Percentiles rank a stretch among this genome's conserved stretches.
phyloP scores from a whole-genome alignment of 1,140 invertebrate genomes.

The Belonocnema kinseyi region DNA sequence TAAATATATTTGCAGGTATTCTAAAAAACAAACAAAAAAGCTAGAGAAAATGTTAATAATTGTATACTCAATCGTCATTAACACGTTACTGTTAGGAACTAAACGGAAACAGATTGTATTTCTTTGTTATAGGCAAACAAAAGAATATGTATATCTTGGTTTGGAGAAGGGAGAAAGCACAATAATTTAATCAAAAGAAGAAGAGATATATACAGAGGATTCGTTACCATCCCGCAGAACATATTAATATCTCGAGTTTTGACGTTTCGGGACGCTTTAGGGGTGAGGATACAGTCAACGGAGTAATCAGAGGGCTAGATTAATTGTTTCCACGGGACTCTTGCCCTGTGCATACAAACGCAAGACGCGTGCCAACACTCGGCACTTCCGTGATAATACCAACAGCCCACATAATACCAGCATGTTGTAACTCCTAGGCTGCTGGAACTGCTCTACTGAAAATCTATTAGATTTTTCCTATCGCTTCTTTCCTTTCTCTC shows the following conservation, averaged over 20 bases:
- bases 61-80: too few relatives aligned
- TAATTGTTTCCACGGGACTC: constrained; percentile 74
- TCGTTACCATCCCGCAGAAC: constrained; percentile 64
- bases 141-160: neutral
- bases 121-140: too few relatives aligned
- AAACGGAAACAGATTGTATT: too few relatives aligned
- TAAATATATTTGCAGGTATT: too few relatives aligned
- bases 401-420: constrained; percentile 61
- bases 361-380: constrained; percentile 47
- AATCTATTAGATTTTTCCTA: constrained; percentile 47
- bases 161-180: neutral
- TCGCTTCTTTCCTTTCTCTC: constrained; percentile 32
- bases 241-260: constrained; percentile 76
- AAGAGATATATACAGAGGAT: constrained; percentile 37
- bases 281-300: constrained; percentile 47
- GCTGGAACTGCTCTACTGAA: constrained; percentile 26
- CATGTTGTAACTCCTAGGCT: constrained; percentile 59
- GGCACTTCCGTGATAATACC: constrained; percentile 61
- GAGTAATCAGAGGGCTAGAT: constrained; percentile 73
- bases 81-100: too few relatives aligned
- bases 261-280: constrained; percentile 61
- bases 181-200: constrained; percentile 51
- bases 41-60: too few relatives aligned
- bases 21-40: too few relatives aligned
- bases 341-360: constrained; percentile 55